A percentile compares a stretch with the other conserved stretches of the same genome.
Evolutionary conservation across 2,113 vertebrate species (phyloP).

Genomic region (Ascaphus truei): DNA sequence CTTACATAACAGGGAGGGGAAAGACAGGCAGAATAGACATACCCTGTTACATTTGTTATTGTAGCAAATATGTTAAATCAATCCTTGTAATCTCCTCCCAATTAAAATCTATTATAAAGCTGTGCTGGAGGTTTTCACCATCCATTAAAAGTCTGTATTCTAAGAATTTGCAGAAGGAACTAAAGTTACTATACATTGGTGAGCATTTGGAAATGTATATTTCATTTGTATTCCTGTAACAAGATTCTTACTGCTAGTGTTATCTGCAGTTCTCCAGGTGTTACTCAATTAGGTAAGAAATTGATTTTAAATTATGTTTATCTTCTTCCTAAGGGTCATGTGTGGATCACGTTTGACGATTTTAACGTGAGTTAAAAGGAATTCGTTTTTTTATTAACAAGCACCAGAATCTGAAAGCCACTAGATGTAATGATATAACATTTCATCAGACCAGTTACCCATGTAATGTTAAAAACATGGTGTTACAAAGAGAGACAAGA

Average conservation of each 20-base stretch:
- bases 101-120: too few species aligned
- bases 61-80: too few species aligned
- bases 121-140: too few species aligned
- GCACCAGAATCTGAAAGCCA: background rate
- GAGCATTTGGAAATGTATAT: background rate
- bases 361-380: constrained; percentile 23
- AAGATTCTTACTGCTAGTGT: constrained; percentile 17
- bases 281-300: constrained; percentile 35
- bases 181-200: background rate
- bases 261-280: constrained; percentile 27
- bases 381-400: constrained; percentile 17
- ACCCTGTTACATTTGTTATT: too few species aligned
- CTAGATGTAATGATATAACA: background rate
- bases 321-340: constrained; percentile 20
- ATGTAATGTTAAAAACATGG: too few species aligned
- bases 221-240: constrained; percentile 4
- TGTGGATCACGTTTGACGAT: constrained; percentile 25
- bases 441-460: background rate
- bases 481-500: background rate
- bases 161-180: too few species aligned
- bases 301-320: constrained; percentile 36
- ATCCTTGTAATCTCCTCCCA: too few species aligned
- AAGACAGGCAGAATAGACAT: too few species aligned
- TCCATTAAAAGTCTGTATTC: too few species aligned
- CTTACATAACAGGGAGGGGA: too few species aligned